Evolutionary conservation across 2,888 invertebrate species (phyloP), one percentile per base, ranked within the genome.

Genomic region (Frankliniella fusca): DNA sequence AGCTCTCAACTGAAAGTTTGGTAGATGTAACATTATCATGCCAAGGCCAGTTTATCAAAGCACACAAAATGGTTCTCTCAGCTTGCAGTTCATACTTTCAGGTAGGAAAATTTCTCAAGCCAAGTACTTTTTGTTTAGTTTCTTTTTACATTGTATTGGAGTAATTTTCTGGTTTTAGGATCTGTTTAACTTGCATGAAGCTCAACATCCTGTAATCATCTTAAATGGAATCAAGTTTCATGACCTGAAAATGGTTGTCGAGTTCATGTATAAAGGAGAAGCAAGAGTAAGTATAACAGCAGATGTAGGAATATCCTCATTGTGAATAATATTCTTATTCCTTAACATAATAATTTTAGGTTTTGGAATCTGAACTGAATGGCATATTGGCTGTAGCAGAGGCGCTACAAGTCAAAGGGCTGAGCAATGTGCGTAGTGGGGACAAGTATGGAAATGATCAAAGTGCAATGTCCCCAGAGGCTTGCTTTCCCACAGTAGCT

Each of bases 251-350:
- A 86, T 88, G 81, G 88, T 90, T 61, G 86, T 90, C 48, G 88
- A 88, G 82, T 90, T 90, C 84, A 89, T 90, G 88, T 90, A 90
- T 85, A 87, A 87, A 83, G 90, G 90, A 27, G 90, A 90, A 86
- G 88, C 90, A n/a, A 89, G 88, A 86, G 89, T 87, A 82, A 83
- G 84, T 79, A 80, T 80, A 12, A 48, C 20, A 27, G 10, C 27
- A 81, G 3, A 23, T 7, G 27, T 18, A 81, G 81, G 15, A 15
- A 8, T 27, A 82, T 65, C 70, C 82, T 27, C 48, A 79, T 48
- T 48, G n/a, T 28, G 23, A 54, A 48, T 80, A 12, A 20, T 81
- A 49, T 76, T 81, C 54, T 81, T 81, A 61, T 38, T 38, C 38
- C 38, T 38, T 2, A 3, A 5, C 5, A 5, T 38, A 38, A 38